Base-by-base conservation (phyloP, 2,113 vertebrate genomes). In the Myocastor coypus region DNA sequence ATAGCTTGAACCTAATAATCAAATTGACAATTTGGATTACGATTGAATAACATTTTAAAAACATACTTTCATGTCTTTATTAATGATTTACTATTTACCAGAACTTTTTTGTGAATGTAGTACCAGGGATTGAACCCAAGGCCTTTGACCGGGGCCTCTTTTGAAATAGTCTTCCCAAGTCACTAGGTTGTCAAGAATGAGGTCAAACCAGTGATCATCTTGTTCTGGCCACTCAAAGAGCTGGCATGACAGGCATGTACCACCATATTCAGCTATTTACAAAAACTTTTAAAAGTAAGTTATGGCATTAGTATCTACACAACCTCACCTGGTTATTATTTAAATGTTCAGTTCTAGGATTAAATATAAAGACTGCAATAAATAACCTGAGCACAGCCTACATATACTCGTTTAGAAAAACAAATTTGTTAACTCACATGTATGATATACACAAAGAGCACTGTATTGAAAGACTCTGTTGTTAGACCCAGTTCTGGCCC, bases 1-100 rank as follows among this genome's bases (percentile, higher is more conserved):
- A 75, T 8, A 30, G 7, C 73, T 80, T 81, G 55, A 93, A 87
- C 40, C n/a, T 83, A 93, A 84, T 91, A 83, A 89, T 85, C 34
- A 40, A 80, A 73, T 12, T 83, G 42, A 64, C 68, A 89, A 94
- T 77, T 77, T 81, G 24, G 94, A 61, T 64, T 64, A 82, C 24
- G 37, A 94, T 1, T 37, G 7, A 91, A 11, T 55, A 64, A 92
- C 30, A 82, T 12, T 34, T 78, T 52, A 16, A 87, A 87, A 94
- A 66, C 37, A 55, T 26, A 83, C 2, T 50, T 71, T 40, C 40
- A 94, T 73, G n/a, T 52, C 81, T 92, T 92, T 84, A 85, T 52
- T 42, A 66, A 89, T 78, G 69, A 80, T 81, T 89, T 24, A 66
- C 2, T 69, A 50, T 40, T 71, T 63, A 30, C 6, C 42, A 75